phyloP scores from a whole-genome alignment of 2,888 invertebrate genomes.

The Axea sp. region DNA sequence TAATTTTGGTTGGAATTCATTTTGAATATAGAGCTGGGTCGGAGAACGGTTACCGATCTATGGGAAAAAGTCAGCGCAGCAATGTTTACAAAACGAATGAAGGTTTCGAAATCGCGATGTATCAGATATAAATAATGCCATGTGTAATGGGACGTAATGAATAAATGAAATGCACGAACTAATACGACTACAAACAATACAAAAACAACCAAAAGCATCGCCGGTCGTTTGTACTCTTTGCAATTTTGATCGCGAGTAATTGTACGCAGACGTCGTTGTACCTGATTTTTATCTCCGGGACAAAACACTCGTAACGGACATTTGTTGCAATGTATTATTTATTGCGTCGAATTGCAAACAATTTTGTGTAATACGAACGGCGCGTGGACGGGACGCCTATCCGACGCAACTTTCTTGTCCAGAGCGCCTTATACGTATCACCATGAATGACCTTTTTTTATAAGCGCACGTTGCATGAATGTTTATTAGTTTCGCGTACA shows the following conservation, averaged over 20 bases:
- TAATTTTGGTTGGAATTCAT: too few species aligned
- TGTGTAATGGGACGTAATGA: too few species aligned
- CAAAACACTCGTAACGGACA: constrained; percentile 28
- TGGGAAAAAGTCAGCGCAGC: too few species aligned
- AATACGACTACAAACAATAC: too few species aligned
- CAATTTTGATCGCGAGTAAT: constrained; percentile 32
- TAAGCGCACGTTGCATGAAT: constrained; percentile 32
- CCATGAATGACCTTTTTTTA: constrained; percentile 33
- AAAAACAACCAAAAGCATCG: constrained; percentile 10
- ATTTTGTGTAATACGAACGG: constrained; percentile 29
- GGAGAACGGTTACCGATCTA: too few species aligned
- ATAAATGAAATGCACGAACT: too few species aligned
- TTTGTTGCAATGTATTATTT: constrained; percentile 52
- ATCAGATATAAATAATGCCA: too few species aligned
- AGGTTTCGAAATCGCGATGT: too few species aligned
- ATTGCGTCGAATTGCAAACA: constrained; percentile 15
- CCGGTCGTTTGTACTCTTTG: constrained; percentile 26
- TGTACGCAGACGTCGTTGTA: constrained; percentile 8
- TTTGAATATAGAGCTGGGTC: too few species aligned
- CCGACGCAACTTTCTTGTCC: constrained; percentile 26
- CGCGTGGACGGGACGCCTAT: constrained; percentile 45
- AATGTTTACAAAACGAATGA: too few species aligned
- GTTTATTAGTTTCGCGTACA: constrained; percentile 34
- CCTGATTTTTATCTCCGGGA: constrained; percentile 25
- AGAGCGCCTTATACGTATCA: constrained; percentile 32